A percentile compares a stretch with the other conserved stretches of the same genome.
These are phyloP conservation scores for Galbula dea DNA, from an alignment of 2,113 vertebrate genomes.

Conservation along the genomic window DNA sequence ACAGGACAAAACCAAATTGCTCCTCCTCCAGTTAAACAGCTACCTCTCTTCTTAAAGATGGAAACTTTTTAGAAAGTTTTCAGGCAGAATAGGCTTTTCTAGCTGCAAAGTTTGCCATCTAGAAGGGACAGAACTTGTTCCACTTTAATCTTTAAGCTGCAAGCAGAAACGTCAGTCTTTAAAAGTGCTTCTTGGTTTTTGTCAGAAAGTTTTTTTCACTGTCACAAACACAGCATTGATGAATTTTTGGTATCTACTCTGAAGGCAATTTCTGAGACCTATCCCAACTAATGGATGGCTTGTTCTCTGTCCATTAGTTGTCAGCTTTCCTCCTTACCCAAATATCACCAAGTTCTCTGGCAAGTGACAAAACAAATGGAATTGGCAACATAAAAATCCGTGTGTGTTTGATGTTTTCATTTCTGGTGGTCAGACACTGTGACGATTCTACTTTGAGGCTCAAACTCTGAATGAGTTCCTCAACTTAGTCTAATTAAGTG, in stretches of 20 bases:
- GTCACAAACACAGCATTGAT: conserved; percentile 18
- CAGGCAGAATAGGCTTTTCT: not conserved
- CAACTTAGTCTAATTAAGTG: not conserved
- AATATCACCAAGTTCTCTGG: not conserved
- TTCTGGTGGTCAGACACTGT: conserved; percentile 52
- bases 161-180: conserved; percentile 51
- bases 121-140: not conserved
- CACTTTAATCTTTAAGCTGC: conserved; percentile 29
- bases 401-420: conserved; percentile 74
- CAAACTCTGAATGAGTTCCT: not conserved
- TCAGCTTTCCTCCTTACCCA: not conserved
- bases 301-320: conserved; percentile 12
- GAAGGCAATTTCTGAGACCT: conserved; percentile 31
- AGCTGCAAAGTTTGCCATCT: not conserved
- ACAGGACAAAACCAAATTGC: conserved; percentile 36
- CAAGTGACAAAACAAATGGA: conserved; percentile 63
- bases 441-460: conserved; percentile 31
- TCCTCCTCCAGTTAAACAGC: not conserved
- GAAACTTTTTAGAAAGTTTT: not conserved
- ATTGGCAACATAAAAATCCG: conserved; percentile 65
- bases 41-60: not conserved
- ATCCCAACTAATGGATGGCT: conserved; percentile 55
- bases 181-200: not conserved
- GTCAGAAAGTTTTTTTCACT: conserved; percentile 41
- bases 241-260: conserved; percentile 13